phyloP scores from a whole-genome alignment of 1,140 invertebrate genomes.

The Steinernema khuongi region DNA sequence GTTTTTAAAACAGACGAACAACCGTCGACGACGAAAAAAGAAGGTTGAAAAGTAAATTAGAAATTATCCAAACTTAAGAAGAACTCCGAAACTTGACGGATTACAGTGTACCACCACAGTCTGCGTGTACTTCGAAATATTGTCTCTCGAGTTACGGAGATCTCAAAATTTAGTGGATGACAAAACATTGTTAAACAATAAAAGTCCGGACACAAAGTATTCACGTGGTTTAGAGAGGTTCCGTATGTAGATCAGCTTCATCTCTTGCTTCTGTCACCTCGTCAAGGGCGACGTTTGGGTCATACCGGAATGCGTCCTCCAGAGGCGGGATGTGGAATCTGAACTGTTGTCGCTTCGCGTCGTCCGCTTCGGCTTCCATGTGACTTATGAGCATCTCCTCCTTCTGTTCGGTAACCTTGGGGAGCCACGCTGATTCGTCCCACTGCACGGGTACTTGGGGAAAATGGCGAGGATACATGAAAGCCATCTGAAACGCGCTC shows the following conservation, averaged over 20 bases:
- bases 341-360: neutral
- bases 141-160: too few species aligned
- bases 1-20: too few species aligned
- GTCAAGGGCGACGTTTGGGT: neutral
- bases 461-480: neutral
- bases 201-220: too few species aligned
- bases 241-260: neutral
- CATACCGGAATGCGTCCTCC: neutral
- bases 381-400: neutral
- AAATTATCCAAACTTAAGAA: too few species aligned
- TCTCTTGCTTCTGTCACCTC: neutral
- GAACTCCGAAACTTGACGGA: too few species aligned
- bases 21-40: too few species aligned
- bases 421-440: neutral
- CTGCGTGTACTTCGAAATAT: too few species aligned
- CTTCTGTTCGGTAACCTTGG: neutral
- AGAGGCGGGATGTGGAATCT: neutral
- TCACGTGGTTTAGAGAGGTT: neutral
- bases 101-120: too few species aligned
- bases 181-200: too few species aligned
- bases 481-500: constrained; percentile 4
- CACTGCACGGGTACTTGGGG: neutral
- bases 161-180: too few species aligned
- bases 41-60: too few species aligned
- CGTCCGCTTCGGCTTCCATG: constrained; percentile 3